These are phyloP conservation scores for Diachasma alloeum DNA, from an alignment of 1,140 invertebrate species.

Conservation along the genomic window DNA sequence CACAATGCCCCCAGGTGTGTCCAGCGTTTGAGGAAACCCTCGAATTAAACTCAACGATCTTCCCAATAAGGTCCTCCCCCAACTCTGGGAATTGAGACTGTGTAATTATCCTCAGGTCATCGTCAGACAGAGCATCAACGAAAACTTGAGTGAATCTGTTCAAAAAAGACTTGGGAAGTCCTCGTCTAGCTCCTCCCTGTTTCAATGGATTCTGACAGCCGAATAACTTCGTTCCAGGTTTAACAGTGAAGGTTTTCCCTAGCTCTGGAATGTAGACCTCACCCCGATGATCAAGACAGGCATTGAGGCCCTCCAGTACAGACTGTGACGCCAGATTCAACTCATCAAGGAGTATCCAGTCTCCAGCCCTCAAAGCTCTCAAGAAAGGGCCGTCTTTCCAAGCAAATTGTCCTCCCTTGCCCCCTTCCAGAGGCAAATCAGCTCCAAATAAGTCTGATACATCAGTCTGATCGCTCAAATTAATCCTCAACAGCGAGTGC, in stretches of 20 bases:
- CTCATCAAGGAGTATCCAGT: constrained; percentile 99
- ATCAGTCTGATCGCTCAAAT: constrained; percentile 99
- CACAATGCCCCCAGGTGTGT: constrained; percentile 75
- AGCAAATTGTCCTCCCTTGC: constrained; percentile 83
- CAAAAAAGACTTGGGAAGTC: constrained; percentile 95
- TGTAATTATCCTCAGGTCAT: constrained; percentile 78
- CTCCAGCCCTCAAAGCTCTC: constrained; percentile 87
- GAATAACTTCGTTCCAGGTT: constrained; percentile 86
- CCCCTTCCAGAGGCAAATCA: constrained; percentile 94
- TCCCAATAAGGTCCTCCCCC: constrained; percentile 67
- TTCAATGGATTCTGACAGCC: constrained; percentile 98
- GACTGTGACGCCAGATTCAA: constrained; percentile 98
- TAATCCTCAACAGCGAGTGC: constrained; percentile 88
- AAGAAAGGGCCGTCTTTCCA: constrained; percentile 97
- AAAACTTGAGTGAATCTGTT: constrained; percentile 98
- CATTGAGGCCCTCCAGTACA: constrained; percentile 97
- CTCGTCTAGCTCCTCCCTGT: constrained; percentile 94
- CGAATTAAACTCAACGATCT: constrained; percentile 86
- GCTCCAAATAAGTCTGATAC: constrained; percentile 97
- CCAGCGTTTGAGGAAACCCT: constrained; percentile 73
- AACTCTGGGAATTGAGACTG: constrained; percentile 67
- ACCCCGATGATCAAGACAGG: constrained; percentile 96
- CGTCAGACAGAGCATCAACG: constrained; percentile 78
- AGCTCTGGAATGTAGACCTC: constrained; percentile 97
- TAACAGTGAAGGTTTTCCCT: constrained; percentile 80